These are phyloP conservation scores for Perca flavescens DNA, from an alignment of 2,113 vertebrate genomes.

Conservation along the genomic window DNA sequence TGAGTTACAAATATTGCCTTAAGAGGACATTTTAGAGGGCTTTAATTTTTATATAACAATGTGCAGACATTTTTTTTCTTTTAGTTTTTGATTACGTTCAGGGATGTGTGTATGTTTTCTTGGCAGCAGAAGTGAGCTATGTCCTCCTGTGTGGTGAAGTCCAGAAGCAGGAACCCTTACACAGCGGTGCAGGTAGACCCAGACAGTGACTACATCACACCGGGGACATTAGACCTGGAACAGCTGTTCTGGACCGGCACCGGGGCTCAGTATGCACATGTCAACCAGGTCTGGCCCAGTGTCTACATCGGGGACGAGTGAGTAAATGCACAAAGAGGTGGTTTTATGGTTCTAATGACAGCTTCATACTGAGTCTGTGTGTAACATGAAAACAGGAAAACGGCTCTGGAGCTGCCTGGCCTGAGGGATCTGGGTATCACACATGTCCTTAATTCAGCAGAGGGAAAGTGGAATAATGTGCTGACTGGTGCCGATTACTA, in stretches of 20 bases:
- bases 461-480: constrained; percentile 91
- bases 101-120: constrained; percentile 11
- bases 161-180: constrained; percentile 81
- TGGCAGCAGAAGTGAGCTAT: constrained; percentile 42
- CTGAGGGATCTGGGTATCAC: constrained; percentile 91
- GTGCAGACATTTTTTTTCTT: background rate
- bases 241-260: constrained; percentile 89
- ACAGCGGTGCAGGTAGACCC: constrained; percentile 84
- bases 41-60: background rate
- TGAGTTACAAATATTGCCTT: no score
- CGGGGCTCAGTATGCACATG: constrained; percentile 86
- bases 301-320: constrained; percentile 95
- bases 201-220: constrained; percentile 90
- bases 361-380: constrained; percentile 20
- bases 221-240: constrained; percentile 92
- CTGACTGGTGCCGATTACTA: constrained; percentile 91
- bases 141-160: constrained; percentile 57
- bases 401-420: constrained; percentile 87
- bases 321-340: constrained; percentile 74
- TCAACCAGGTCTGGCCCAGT: constrained; percentile 92
- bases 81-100: no score
- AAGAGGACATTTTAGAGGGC: no score
- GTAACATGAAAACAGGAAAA: constrained; percentile 84
- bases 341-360: background rate
- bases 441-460: constrained; percentile 92